Conservation (phyloP, 2,113 vertebrate species). For the Percopsis transmontana region DNA sequence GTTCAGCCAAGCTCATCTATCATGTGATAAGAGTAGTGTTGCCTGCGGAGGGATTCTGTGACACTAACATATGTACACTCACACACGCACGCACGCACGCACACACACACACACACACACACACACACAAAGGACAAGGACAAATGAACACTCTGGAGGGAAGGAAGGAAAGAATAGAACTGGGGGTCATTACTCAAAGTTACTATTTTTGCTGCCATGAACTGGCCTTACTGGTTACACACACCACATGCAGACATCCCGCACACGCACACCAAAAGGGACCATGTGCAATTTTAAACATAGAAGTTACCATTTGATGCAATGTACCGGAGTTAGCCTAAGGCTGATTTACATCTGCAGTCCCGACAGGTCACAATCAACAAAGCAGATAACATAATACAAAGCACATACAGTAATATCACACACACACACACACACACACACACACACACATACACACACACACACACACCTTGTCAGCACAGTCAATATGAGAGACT, state of each 20-base stretch:
- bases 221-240: neutral
- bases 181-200: conserved; percentile 47
- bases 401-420: neutral
- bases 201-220: conserved; percentile 41
- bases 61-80: conserved; percentile 36
- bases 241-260: no score
- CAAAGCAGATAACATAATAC: no score
- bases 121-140: conserved; percentile 43
- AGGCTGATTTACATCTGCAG: no score
- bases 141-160: conserved; percentile 57
- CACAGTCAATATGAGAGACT: neutral
- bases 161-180: conserved; percentile 60
- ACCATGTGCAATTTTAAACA: no score
- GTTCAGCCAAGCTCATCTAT: conserved; percentile 21
- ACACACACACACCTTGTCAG: conserved; percentile 4
- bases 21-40: conserved; percentile 1
- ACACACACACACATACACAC: neutral
- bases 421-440: conserved; percentile 7
- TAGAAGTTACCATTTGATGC: no score
- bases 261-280: no score
- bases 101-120: conserved; percentile 1
- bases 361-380: no score
- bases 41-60: conserved; percentile 30
- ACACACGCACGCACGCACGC: neutral
- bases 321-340: no score